Conservation (phyloP, 1,140 invertebrate species). For the Drosophila simulans region DNA sequence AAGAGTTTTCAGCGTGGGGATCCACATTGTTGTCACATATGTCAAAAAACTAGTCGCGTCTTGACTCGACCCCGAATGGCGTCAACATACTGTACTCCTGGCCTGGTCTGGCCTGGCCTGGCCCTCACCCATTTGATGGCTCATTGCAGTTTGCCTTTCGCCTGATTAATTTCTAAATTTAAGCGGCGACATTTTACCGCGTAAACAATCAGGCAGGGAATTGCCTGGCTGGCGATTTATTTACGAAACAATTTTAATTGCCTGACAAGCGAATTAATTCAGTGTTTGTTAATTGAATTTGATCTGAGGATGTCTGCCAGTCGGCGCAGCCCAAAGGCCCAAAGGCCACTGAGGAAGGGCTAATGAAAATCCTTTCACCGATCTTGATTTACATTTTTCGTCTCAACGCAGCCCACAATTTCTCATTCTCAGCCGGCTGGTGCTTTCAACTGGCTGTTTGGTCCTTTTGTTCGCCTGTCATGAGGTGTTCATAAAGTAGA, state of each 20-base stretch:
- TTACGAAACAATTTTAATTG: conserved; percentile 80
- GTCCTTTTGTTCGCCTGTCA: conserved; percentile 73
- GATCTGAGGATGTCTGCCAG: conserved; percentile 62
- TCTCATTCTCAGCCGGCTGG: conserved; percentile 14
- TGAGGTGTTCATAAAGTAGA: conserved; percentile 70
- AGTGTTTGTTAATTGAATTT: conserved; percentile 84
- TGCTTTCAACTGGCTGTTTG: conserved; percentile 39
- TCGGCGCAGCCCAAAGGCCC: conserved; percentile 48
- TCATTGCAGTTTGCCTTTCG: conserved; percentile 67
- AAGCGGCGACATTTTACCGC: conserved; percentile 71
- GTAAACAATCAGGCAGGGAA: conserved; percentile 27
- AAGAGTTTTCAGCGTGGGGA: conserved; percentile 18
- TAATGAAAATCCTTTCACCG: conserved; percentile 37
- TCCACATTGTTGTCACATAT: conserved; percentile 70
- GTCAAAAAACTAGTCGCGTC: conserved; percentile 62
- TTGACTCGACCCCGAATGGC: conserved; percentile 28
- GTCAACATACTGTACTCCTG: conserved; percentile 50
- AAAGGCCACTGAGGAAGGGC: conserved; percentile 15
- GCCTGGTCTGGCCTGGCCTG: conserved; percentile 11
- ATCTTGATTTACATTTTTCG: conserved; percentile 54
- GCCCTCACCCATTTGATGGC: conserved; percentile 59
- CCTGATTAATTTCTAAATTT: conserved; percentile 83
- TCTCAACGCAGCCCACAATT: conserved; percentile 45
- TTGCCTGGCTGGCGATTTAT: conserved; percentile 23
- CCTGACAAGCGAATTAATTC: conserved; percentile 84